phyloP scores from a whole-genome alignment of 2,113 vertebrate species.

The Oostethus manadensis region DNA sequence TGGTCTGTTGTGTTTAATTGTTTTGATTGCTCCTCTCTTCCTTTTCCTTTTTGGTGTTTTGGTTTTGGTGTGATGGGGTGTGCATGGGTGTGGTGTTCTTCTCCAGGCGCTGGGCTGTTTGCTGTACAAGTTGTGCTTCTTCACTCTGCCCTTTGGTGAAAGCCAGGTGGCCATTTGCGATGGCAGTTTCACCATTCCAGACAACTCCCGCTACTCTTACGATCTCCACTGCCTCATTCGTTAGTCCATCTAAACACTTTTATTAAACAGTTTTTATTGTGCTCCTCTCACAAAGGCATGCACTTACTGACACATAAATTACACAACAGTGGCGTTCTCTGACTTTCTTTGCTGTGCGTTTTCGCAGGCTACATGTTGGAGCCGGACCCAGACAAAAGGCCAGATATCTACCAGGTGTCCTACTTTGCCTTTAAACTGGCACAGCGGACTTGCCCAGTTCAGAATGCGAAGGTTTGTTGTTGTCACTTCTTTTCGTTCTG shows the following conservation, averaged over 20 bases:
- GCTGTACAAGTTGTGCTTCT: constrained; percentile 97
- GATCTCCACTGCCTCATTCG: constrained; percentile 99
- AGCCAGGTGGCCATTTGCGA: constrained; percentile 99
- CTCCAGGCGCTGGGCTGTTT: constrained; percentile 91
- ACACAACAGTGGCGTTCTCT: not conserved
- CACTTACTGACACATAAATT: not conserved
- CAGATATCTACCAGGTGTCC: constrained; percentile 96
- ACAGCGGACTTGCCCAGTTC: constrained; percentile 88
- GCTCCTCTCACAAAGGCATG: constrained; percentile 3
- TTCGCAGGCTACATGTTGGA: constrained; percentile 93
- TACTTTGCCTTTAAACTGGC: constrained; percentile 90
- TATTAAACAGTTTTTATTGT: constrained; percentile 1
- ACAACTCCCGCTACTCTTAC: constrained; percentile 93
- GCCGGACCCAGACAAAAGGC: constrained; percentile 92
- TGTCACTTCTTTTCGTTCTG: constrained; percentile 15
- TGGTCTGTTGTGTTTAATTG: constrained; percentile 12
- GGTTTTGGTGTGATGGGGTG: constrained; percentile 18
- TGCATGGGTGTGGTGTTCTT: constrained; percentile 27
- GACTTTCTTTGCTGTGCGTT: constrained; percentile 1
- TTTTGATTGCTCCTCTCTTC: constrained; percentile 3
- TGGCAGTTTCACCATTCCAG: constrained; percentile 97
- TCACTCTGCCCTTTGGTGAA: constrained; percentile 96
- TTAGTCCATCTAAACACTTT: constrained; percentile 55
- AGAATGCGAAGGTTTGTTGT: constrained; percentile 87
- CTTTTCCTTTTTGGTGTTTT: constrained; percentile 6